Base-by-base conservation (phyloP, 2,113 vertebrate genomes). In the Psophia crepitans region DNA sequence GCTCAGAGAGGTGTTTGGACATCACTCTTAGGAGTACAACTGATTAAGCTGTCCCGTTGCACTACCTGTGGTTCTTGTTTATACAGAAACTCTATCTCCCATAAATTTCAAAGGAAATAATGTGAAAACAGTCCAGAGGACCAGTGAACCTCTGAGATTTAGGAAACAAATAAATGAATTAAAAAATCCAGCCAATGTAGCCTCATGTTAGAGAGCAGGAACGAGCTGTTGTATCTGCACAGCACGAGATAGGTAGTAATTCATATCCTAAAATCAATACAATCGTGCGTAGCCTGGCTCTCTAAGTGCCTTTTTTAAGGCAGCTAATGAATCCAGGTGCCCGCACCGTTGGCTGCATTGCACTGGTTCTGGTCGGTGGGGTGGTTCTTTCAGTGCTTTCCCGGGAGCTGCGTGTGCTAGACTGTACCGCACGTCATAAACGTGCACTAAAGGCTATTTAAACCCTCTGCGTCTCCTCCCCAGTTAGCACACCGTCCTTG, bases 231-330 rank as follows among this genome's bases (percentile, higher is more conserved):
- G 14, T 37, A 23, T 28, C 43, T 33, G 48, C 41, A 44, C 37
- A 73, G 17, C 23, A 30, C 23, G 18, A 32, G 32, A 27, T 9
- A 35, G 28, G 5, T 37, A 44, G 8, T 32, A 35, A 37, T 43
- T 85, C 5, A 9, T 14, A 6, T 46, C 7, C 39, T 32, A 49
- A 82, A 88, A 43, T 33, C 11, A 12, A 3, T 27, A 19, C 13
- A 14, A 14, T 6, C 2, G 1, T 7, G 2, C 0, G 0, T 14
- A 76, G 43, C 35, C 68, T 70, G 70, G 21, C 54, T 90, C 51
- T 61, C 21, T 23, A 8, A 32, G 8, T 39, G 27, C 6, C 4
- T 43, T 68, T 76, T 48, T 48, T 8, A 43, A 21, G 57, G 1
- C 14, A 10, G 11, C 23, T 54, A 2, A 32, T 57, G 28, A 39